Base-by-base conservation (phyloP, 1,140 invertebrate species). In the Listronotus bonariensis region DNA sequence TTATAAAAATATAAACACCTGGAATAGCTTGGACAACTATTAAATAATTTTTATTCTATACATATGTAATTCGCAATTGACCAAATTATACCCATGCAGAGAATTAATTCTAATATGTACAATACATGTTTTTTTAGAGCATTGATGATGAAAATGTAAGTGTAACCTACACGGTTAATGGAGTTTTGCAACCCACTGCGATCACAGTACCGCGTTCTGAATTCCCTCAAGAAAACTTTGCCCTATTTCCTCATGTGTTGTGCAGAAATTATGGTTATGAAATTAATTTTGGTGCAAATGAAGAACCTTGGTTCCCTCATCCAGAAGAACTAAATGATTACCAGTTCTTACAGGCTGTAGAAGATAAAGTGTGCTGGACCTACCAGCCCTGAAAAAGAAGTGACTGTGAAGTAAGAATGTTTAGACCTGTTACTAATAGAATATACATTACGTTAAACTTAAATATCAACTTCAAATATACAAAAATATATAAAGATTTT, bases 221-320 rank as follows among this genome's bases (percentile, higher is more conserved):
- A 9, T 72, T 90, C 3, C 79, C 76, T 59, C 82, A 79, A 38
- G 83, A 85, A 18, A 85, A 82, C 10, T 83, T 85, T 69, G 84
- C 89, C 3, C 77, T 97, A 7, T 97, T 90, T 78, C 95, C 96
- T 0, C 95, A 97, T 77, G 79, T 97, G 66, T 77, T 95, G 0
- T 91, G 91, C 34, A 94, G 96, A 78, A 97, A 97, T 78, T 88
- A 87, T 53, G 86, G 86, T 64, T 96, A 93, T 77, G 85, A 87
- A 69, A 87, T 91, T 15, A 97, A 98, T 79, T 92, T 97, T 80
- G 94, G 93, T 1, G 84, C 89, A 68, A 82, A 82, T 69, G 90
- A 89, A 71, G 82, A 88, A 65, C 77, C 85, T 1, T 84, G 82
- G 82, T 80, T 76, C 65, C 38, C 65, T n/a, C 60, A 56, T 31